Evolutionary conservation across 2,888 invertebrate species (phyloP), one percentile per base, ranked within the genome.

Genomic region (Emmelina monodactyla): DNA sequence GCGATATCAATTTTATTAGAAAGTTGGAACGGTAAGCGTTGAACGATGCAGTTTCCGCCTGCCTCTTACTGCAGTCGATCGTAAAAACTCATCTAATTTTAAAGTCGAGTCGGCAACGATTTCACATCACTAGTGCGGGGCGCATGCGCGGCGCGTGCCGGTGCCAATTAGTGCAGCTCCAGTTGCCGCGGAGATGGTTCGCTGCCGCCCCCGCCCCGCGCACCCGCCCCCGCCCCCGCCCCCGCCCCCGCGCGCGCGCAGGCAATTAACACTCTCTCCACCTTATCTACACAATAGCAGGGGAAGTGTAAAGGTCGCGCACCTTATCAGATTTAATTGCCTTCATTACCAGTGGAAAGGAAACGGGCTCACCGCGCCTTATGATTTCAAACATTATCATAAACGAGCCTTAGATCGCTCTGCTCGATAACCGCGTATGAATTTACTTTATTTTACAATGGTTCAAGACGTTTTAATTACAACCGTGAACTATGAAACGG

Each of bases 131-230:
- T 38, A 37, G 40, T 31, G 37, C 53, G 43, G 54, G 49, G 66
- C 62, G 62, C 61, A 64, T 59, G 65, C 63, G 60, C 67, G 69
- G 73, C 76, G 76, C 75, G 75, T 76, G 76, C 76, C 72, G 53
- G 49, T 43, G 66, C 73, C 75, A 78, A 79, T 79, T 79, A 78
- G 79, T 76, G 72, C 65, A 70, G 78, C 76, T 79, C 76, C 69
- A 78, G 67, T 79, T 78, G 65, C 64, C 62, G 61, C 67, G 69
- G 69, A 69, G 64, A 58, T 66, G 68, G 67, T 66, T 67, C 66
- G 66, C 59, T 67, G 65, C 50, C 53, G 54, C 49, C 50, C 46
- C 34, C 43, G n/a, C n/a, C n/a, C n/a, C n/a, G n/a, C n/a, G n/a
- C n/a, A n/a, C n/a, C n/a, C n/a, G n/a, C n/a, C n/a, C n/a, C n/a